Percentiles rank a stretch among this genome's conserved stretches.
Conservation (phyloP, 2,113 vertebrate genomes). For the Nansenia antarctica region DNA sequence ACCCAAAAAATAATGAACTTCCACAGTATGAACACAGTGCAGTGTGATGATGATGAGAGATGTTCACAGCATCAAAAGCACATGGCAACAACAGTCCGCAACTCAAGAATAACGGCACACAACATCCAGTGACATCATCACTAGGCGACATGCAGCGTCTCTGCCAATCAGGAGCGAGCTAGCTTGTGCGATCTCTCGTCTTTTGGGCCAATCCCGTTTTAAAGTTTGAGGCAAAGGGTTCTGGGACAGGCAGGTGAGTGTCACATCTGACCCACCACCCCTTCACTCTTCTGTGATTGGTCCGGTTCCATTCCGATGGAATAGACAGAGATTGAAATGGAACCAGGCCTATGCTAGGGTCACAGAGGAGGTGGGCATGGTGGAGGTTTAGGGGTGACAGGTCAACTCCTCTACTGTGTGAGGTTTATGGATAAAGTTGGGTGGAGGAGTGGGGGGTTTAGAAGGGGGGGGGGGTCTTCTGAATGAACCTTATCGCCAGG, state of each 20-base stretch:
- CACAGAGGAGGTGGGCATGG: neutral
- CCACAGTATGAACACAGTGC: constrained; percentile 29
- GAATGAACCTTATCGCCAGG: neutral
- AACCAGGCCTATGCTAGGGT: neutral
- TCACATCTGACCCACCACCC: neutral
- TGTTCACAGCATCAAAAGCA: constrained; percentile 20
- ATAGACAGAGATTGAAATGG: neutral
- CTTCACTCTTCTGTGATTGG: neutral
- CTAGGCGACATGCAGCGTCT: constrained; percentile 57
- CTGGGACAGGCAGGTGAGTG: neutral
- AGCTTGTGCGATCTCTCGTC: neutral
- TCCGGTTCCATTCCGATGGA: constrained; percentile 4
- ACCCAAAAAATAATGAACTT: neutral
- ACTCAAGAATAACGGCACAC: constrained; percentile 41
- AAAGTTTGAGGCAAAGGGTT: constrained; percentile 1
- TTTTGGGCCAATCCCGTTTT: constrained; percentile 12
- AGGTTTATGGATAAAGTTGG: neutral
- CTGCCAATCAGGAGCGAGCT: neutral
- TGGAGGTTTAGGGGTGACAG: neutral
- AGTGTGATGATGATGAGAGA: constrained; percentile 12
- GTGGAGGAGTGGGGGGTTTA: neutral
- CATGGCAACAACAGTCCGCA: constrained; percentile 35
- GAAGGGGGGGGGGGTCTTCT: neutral
- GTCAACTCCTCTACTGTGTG: neutral
- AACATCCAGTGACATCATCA: constrained; percentile 15